Conservation (phyloP, 2,888 invertebrate genomes). For the Lasioglossum marginatum region DNA sequence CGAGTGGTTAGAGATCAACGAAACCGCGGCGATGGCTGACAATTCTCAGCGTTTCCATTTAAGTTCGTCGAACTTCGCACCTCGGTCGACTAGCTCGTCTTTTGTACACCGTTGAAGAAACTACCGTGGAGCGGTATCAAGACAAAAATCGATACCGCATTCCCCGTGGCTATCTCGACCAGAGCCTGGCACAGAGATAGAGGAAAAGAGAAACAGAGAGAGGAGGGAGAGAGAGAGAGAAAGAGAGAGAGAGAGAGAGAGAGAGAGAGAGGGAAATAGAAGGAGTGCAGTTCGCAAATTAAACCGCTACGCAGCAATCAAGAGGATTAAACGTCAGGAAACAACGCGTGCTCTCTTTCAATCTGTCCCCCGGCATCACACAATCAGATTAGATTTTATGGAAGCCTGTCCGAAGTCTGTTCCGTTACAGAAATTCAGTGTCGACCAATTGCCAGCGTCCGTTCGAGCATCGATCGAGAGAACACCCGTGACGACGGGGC, state of each 20-base stretch:
- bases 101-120: conserved; percentile 50
- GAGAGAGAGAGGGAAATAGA: background rate
- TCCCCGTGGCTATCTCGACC: conserved; percentile 64
- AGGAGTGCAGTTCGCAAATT: conserved; percentile 69
- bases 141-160: conserved; percentile 73
- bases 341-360: conserved; percentile 29
- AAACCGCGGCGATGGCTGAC: background rate
- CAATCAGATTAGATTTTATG: conserved; percentile 41
- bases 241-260: background rate
- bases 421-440: background rate
- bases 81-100: conserved; percentile 9
- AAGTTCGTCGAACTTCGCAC: conserved; percentile 56
- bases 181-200: conserved; percentile 4
- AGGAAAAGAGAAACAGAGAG: background rate
- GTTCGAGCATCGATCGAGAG: background rate
- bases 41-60: conserved; percentile 40
- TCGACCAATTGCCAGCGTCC: conserved; percentile 17
- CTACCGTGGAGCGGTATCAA: conserved; percentile 67
- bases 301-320: conserved; percentile 59
- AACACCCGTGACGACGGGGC: conserved; percentile 18
- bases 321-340: conserved; percentile 43
- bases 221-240: background rate
- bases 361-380: conserved; percentile 27
- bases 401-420: conserved; percentile 11
- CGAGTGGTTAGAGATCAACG: conserved; percentile 24